Evolutionary conservation across 2,888 invertebrate species (phyloP).

Genomic region (Synanthedon tipuliformis): DNA sequence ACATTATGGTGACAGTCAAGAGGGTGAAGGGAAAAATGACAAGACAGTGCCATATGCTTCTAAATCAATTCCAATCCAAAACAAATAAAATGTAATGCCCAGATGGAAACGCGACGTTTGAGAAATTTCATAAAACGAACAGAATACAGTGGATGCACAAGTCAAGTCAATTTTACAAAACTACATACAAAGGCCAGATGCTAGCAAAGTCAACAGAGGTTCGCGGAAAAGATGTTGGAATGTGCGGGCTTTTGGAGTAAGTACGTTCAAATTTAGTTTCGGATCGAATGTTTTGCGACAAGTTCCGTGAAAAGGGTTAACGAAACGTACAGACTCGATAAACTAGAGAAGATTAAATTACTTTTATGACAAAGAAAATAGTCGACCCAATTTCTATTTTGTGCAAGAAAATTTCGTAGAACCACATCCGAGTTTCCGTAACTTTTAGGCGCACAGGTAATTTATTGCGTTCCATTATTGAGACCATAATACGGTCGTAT

Average conservation of each 20-base stretch:
- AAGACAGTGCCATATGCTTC: too few relatives aligned
- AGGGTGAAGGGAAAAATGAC: too few relatives aligned
- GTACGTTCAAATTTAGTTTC: conserved; percentile 52
- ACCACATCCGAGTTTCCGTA: conserved; percentile 7
- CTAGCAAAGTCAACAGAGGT: conserved; percentile 55
- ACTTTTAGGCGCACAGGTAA: conserved; percentile 18
- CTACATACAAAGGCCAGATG: conserved; percentile 43
- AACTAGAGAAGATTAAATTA: conserved; percentile 54
- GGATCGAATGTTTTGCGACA: conserved; percentile 56
- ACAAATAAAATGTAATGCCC: neutral
- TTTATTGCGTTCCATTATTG: conserved; percentile 16
- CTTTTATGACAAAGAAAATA: conserved; percentile 39
- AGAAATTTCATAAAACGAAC: neutral
- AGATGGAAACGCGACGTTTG: neutral
- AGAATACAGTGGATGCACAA: conserved; percentile 13
- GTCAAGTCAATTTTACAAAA: conserved; percentile 54
- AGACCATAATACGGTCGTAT: conserved; percentile 1
- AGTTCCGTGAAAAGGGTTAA: conserved; percentile 60
- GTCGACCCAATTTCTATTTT: conserved; percentile 24
- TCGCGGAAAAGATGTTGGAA: conserved; percentile 55
- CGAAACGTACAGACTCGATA: conserved; percentile 35
- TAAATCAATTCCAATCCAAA: too few relatives aligned
- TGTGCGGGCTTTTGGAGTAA: conserved; percentile 51
- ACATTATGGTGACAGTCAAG: too few relatives aligned
- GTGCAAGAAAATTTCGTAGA: conserved; percentile 9